Evolutionary conservation across 37 sponge, comb jelly and placozoan genomes (phyloP).

Genomic region (Beroe forskalii): DNA sequence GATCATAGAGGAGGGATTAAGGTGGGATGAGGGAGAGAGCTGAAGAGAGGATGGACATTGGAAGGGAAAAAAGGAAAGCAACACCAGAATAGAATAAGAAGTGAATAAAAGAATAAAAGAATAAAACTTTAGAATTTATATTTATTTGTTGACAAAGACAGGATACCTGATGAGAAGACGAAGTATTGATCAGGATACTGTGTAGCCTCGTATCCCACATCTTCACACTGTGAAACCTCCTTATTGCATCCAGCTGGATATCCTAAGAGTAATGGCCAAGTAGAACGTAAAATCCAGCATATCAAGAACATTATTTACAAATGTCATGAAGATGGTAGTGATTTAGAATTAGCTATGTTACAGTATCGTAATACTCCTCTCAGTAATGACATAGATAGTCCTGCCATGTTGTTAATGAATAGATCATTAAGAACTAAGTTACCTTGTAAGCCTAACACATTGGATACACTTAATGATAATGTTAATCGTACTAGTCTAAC

Average conservation of each 20-base stretch:
- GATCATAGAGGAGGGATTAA: too few relatives aligned
- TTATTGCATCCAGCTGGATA: background rate
- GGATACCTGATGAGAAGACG: background rate
- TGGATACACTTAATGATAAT: background rate
- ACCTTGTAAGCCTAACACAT: background rate
- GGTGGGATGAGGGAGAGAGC: too few relatives aligned
- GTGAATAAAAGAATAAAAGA: too few relatives aligned
- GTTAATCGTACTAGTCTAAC: background rate
- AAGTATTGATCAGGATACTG: background rate
- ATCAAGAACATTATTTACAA: background rate
- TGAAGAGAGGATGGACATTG: too few relatives aligned
- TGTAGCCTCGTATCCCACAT: background rate
- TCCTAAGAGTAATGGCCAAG: background rate
- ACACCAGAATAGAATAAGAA: too few relatives aligned
- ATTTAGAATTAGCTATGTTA: background rate
- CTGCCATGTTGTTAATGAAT: background rate
- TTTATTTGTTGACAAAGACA: too few relatives aligned
- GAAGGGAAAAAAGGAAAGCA: too few relatives aligned
- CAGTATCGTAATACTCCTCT: background rate
- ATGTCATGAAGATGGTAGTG: background rate
- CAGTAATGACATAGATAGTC: background rate
- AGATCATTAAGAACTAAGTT: background rate
- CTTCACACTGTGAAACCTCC: background rate
- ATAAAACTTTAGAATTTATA: too few relatives aligned
- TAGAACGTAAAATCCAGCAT: background rate